Evolutionary conservation across 2,797 vertebrate species (phyloP).

Genomic region (Synaphobranchus kaupii): DNA sequence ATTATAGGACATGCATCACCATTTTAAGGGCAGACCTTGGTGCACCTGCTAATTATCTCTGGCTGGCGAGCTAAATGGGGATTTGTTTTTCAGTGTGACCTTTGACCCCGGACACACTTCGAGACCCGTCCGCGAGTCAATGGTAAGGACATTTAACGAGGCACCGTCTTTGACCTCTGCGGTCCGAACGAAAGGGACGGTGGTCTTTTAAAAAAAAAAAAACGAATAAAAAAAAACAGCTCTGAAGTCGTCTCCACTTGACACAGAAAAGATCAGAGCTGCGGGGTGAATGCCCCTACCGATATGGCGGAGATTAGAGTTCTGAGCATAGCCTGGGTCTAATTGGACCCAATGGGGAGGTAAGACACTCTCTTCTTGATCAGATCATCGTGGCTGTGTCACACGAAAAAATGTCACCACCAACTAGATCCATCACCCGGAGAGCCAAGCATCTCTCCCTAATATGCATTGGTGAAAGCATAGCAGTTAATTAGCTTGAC

Average conservation of each 20-base stretch:
- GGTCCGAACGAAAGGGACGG: conserved; percentile 75
- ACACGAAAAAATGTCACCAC: conserved; percentile 97
- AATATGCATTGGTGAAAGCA: conserved; percentile 87
- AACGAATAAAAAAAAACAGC: conserved; percentile 53
- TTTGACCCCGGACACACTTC: conserved; percentile 78
- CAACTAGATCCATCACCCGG: conserved; percentile 99
- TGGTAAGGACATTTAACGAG: conserved; percentile 79
- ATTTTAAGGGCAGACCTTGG: conserved; percentile 62
- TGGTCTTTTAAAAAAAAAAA: conserved; percentile 64
- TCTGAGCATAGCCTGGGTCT: conserved; percentile 89
- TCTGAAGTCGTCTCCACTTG: conserved; percentile 83
- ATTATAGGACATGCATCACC: conserved; percentile 51
- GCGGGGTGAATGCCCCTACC: conserved; percentile 86
- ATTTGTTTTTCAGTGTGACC: conserved; percentile 79
- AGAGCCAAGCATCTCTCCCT: conserved; percentile 91
- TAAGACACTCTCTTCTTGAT: conserved; percentile 89
- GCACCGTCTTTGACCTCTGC: conserved; percentile 78
- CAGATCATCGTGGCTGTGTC: conserved; percentile 93
- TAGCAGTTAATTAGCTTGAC: conserved; percentile 93
- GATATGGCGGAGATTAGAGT: conserved; percentile 64
- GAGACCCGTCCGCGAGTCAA: conserved; percentile 74
- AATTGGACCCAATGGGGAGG: conserved; percentile 98
- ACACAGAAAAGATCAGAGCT: conserved; percentile 96
- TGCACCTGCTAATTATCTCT: conserved; percentile 83
- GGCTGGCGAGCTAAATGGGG: conserved; percentile 84